These are phyloP conservation scores for Eublepharis macularius DNA, from an alignment of 2,113 vertebrate genomes.

Conservation along the genomic window DNA sequence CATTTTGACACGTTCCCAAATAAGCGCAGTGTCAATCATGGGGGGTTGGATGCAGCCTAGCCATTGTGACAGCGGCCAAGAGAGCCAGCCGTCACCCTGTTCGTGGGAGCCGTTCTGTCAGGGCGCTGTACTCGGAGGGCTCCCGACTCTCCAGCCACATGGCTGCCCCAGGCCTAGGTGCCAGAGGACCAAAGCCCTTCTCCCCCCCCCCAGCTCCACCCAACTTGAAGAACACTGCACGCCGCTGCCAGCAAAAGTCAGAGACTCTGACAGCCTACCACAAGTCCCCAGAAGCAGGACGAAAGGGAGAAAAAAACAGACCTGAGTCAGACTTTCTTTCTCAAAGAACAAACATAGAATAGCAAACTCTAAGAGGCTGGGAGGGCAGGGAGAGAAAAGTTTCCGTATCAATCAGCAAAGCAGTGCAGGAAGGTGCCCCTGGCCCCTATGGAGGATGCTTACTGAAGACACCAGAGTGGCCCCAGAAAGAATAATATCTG, in stretches of 20 bases:
- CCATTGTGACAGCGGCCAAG: rapidly evolving
- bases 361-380: not conserved
- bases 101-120: not conserved
- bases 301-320: rapidly evolving
- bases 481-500: not conserved
- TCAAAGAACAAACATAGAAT: too few relatives aligned
- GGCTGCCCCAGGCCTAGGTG: not conserved
- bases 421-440: not conserved
- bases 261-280: not conserved
- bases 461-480: not conserved
- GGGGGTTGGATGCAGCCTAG: not conserved
- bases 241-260: not conserved
- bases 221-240: not conserved
- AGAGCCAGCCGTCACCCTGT: not conserved
- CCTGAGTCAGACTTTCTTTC: too few relatives aligned
- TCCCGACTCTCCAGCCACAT: rapidly evolving
- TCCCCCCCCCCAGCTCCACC: too few relatives aligned
- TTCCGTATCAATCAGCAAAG: too few relatives aligned
- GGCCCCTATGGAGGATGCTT: not conserved
- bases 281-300: not conserved
- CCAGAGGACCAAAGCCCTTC: not conserved
- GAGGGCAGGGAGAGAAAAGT: not conserved
- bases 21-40: not conserved
- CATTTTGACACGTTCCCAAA: rapidly evolving
- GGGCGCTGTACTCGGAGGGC: not conserved